phyloP scores from a whole-genome alignment of 2,113 vertebrate species.

The Syrrhaptes paradoxus region DNA sequence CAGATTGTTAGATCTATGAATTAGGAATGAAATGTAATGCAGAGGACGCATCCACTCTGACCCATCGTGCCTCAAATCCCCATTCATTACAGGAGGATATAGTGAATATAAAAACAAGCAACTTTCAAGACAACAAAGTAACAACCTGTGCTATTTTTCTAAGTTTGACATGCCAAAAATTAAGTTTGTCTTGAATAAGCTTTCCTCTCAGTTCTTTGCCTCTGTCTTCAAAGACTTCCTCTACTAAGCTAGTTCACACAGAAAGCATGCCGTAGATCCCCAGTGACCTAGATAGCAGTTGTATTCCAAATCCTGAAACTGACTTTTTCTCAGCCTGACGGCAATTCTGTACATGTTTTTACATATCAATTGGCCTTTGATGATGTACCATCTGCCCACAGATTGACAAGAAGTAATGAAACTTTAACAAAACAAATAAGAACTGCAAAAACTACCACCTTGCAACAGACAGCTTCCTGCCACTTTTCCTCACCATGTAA shows the following conservation, averaged over 20 bases:
- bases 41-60: neutral
- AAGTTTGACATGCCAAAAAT: neutral
- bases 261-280: neutral
- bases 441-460: neutral
- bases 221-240: constrained; percentile 31
- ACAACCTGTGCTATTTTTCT: neutral
- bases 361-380: constrained; percentile 25
- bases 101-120: neutral
- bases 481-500: neutral
- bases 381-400: neutral
- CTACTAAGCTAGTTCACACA: neutral
- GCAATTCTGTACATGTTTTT: neutral
- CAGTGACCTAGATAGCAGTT: constrained; percentile 29
- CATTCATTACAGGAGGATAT: neutral
- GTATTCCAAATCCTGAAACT: neutral
- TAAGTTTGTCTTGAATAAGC: neutral
- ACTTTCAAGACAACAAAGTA: neutral
- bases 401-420: neutral
- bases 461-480: neutral
- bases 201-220: constrained; percentile 5
- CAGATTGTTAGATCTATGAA: neutral
- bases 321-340: neutral
- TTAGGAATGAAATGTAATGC: neutral
- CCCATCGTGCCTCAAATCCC: neutral
- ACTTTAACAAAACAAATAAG: neutral